Conservation (phyloP, 2,888 invertebrate species). For the Clitarchus hookeri region DNA sequence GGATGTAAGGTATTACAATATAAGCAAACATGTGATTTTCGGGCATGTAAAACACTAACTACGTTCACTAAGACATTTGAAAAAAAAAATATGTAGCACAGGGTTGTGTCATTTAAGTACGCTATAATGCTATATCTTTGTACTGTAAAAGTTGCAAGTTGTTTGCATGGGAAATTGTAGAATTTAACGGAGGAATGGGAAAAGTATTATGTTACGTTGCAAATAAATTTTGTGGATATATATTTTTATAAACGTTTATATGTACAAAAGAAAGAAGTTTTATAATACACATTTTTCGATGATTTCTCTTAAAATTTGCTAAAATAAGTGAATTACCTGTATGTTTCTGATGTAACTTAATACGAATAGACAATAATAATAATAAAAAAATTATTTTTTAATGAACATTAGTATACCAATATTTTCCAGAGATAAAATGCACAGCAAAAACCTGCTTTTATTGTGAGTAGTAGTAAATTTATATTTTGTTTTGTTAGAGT, state of each 20-base stretch:
- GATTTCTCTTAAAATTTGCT: background rate
- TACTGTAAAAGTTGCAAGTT: background rate
- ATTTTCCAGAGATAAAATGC: background rate
- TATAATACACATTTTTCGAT: background rate
- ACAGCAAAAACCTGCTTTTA: background rate
- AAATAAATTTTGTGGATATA: background rate
- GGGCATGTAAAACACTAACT: background rate
- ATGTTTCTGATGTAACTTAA: background rate
- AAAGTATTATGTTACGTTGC: background rate
- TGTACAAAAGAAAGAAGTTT: background rate
- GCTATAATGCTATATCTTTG: background rate
- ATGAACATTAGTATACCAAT: background rate
- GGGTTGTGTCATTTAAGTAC: background rate
- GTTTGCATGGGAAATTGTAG: background rate
- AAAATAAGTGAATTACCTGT: background rate
- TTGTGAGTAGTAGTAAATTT: background rate
- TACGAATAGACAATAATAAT: background rate
- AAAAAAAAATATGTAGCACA: background rate
- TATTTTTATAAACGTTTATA: slow-evolving; percentile 2
- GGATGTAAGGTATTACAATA: background rate
- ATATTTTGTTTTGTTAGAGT: background rate
- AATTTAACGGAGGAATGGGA: background rate
- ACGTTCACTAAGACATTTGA: background rate
- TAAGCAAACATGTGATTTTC: background rate
- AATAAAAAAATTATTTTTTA: background rate